These are phyloP conservation scores for Condylura cristata DNA, from an alignment of 2,113 vertebrate genomes.

Conservation along the genomic window DNA sequence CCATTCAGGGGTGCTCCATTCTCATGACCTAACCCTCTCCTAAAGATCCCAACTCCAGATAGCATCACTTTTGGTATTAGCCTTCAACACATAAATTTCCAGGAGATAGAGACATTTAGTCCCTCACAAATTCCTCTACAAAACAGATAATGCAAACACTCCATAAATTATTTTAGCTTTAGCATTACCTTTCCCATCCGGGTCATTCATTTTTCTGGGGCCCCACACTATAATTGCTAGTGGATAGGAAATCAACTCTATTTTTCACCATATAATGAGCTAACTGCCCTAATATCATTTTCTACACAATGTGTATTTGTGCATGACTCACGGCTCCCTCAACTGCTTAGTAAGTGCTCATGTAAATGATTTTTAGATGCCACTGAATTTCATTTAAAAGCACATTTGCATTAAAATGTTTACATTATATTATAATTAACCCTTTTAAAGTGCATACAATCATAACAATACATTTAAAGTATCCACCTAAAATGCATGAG, in stretches of 20 bases:
- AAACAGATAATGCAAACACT: background rate
- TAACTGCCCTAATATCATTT: background rate
- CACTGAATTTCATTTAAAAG: background rate
- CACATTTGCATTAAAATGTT: background rate
- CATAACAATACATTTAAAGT: background rate
- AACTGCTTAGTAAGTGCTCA: background rate
- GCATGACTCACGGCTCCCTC: background rate
- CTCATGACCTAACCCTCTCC: background rate
- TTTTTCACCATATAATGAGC: background rate
- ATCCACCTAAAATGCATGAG: background rate
- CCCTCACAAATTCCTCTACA: background rate
- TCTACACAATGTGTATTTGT: background rate
- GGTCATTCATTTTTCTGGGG: background rate
- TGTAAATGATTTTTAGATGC: background rate
- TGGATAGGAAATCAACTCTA: background rate
- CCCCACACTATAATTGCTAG: background rate
- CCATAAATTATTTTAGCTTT: background rate
- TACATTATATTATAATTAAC: background rate
- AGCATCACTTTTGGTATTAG: background rate
- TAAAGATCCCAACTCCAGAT: background rate
- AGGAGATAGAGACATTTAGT: background rate
- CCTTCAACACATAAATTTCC: background rate
- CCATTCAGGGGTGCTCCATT: background rate
- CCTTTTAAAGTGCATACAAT: background rate
- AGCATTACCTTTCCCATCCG: constrained; percentile 22